Evolutionary conservation across 2,113 vertebrate species (phyloP).

Genomic region (Seriola dumerili): DNA sequence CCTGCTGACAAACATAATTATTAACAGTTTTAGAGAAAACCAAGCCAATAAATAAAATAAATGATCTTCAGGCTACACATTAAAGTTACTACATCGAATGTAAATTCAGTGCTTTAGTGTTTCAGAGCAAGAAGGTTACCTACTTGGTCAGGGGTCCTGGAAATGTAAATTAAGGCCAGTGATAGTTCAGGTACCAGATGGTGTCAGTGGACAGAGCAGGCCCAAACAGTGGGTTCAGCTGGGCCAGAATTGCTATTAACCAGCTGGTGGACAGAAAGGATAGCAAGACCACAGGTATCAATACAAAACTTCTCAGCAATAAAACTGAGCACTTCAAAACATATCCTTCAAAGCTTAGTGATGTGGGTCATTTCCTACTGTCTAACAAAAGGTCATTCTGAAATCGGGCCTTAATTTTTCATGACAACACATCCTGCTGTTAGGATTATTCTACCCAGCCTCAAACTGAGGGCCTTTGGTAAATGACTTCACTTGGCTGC

Average conservation of each 20-base stretch:
- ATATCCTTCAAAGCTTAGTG: neutral
- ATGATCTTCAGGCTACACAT: neutral
- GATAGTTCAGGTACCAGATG: constrained; percentile 91
- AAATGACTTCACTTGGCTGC: neutral
- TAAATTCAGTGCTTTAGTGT: neutral
- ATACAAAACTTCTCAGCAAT: neutral
- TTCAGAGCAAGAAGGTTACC: constrained; percentile 38
- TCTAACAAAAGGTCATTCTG: neutral
- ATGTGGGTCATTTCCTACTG: neutral
- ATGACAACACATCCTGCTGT: neutral
- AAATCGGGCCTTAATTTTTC: neutral
- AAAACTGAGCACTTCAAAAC: neutral
- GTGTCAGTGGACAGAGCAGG: constrained; percentile 89
- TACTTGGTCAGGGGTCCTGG: constrained; percentile 12
- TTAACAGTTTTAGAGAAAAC: neutral
- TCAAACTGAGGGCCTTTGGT: neutral
- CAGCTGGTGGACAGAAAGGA: constrained; percentile 85
- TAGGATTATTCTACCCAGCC: neutral
- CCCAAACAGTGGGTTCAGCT: constrained; percentile 96
- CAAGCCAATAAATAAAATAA: neutral
- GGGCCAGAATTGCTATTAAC: constrained; percentile 97
- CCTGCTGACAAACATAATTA: constrained; percentile 36
- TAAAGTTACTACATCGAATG: neutral
- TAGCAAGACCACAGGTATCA: neutral
- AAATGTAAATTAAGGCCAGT: constrained; percentile 89